Percentiles rank a stretch among this genome's conserved stretches.
Conservation (phyloP, 2,113 vertebrate genomes). For the Chloebia gouldiae region DNA sequence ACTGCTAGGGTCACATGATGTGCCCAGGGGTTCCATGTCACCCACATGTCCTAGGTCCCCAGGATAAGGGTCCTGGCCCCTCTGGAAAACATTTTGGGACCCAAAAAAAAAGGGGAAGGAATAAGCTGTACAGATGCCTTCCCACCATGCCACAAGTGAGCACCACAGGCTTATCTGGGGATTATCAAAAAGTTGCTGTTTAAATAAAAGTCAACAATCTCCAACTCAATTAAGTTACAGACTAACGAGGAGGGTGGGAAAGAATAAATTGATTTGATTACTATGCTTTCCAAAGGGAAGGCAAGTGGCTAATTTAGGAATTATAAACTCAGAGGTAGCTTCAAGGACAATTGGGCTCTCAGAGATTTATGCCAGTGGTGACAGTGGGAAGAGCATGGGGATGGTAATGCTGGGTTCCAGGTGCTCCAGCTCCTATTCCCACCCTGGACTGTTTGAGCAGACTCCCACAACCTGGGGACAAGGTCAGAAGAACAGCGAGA, state of each 20-base stretch:
- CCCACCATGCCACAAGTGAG: not conserved
- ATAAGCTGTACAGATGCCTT: not conserved
- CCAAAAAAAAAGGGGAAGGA: not conserved
- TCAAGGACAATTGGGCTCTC: not conserved
- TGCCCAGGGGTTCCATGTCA: not conserved
- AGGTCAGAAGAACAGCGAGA: not conserved
- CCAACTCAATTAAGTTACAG: not conserved
- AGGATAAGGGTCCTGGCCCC: not conserved
- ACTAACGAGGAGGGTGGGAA: not conserved
- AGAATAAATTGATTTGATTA: not conserved
- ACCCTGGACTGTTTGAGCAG: not conserved
- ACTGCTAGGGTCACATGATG: rapidly evolving
- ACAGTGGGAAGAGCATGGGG: not conserved
- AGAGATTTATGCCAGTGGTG: not conserved
- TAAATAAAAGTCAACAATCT: not conserved
- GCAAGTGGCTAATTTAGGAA: not conserved
- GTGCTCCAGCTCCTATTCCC: not conserved
- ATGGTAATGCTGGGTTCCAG: not conserved
- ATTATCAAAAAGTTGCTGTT: not conserved
- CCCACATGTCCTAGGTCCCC: not conserved
- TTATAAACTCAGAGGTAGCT: not conserved
- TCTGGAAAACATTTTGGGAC: not conserved
- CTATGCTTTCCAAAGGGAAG: not conserved
- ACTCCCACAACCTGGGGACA: not conserved
- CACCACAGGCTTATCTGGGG: not conserved